A percentile compares a stretch with the other conserved stretches of the same genome.
phyloP scores from a whole-genome alignment of 2,113 vertebrate genomes.

The Ursus arctos region DNA sequence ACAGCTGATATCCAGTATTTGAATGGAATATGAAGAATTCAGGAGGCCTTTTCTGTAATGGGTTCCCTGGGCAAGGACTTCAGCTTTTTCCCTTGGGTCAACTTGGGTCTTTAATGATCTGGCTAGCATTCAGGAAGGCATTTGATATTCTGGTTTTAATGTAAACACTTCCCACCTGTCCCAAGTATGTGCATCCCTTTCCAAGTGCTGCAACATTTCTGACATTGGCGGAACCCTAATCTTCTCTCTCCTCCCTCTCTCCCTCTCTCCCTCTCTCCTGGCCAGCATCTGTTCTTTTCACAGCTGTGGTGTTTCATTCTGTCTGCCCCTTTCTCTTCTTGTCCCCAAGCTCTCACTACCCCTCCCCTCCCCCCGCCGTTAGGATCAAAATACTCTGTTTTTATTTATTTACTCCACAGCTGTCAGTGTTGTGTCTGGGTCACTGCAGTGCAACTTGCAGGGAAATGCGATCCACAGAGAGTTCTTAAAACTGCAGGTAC shows the following conservation, averaged over 20 bases:
- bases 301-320: conserved; percentile 88
- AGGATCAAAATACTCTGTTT: conserved; percentile 93
- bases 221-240: conserved; percentile 87
- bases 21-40: conserved; percentile 78
- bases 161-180: conserved; percentile 97
- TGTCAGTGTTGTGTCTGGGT: conserved; percentile 99
- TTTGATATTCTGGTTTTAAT: conserved; percentile 90
- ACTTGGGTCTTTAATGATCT: conserved; percentile 90
- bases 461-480: conserved; percentile 90
- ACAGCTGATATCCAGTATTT: conserved; percentile 53
- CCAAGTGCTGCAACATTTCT: conserved; percentile 92
- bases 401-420: conserved; percentile 95
- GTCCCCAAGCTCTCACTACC: conserved; percentile 57
- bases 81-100: conserved; percentile 83
- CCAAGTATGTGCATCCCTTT: conserved; percentile 90
- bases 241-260: conserved; percentile 71
- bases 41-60: neutral
- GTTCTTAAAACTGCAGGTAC: conserved; percentile 90
- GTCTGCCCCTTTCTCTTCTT: conserved; percentile 83
- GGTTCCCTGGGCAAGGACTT: conserved; percentile 5
- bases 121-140: conserved; percentile 85
- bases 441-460: conserved; percentile 84
- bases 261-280: conserved; percentile 78
- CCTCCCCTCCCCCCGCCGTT: conserved; percentile 63
- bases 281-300: conserved; percentile 91